Evolutionary conservation across 2,797 vertebrate species (phyloP).

Genomic region (Fistularia commersonii): DNA sequence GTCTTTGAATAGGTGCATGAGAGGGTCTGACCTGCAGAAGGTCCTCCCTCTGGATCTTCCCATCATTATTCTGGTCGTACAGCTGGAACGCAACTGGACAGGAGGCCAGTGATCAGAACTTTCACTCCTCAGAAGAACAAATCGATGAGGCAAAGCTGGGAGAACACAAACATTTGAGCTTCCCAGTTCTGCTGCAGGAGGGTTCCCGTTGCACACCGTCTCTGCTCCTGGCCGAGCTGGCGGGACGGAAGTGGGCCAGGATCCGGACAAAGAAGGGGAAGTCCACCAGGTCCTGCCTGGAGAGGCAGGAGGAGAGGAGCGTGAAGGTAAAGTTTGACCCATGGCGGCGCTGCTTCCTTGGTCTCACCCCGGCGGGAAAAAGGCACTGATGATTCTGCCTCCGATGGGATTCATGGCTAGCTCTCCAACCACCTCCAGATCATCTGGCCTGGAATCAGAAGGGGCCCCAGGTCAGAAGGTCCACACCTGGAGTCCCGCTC

Average conservation of each 20-base stretch:
- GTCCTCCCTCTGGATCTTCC: constrained; percentile 79
- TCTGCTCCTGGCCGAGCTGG: constrained; percentile 35
- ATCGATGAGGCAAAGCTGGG: neutral
- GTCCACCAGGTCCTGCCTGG: constrained; percentile 69
- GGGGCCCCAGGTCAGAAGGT: neutral
- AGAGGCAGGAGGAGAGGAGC: neutral
- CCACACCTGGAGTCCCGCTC: too few species aligned
- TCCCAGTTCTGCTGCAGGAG: constrained; percentile 74
- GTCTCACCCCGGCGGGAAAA: constrained; percentile 73
- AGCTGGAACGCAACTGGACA: constrained; percentile 79
- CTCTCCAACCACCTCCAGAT: constrained; percentile 66
- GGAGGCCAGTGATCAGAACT: too few species aligned
- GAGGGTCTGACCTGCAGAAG: constrained; percentile 74
- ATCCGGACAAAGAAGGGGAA: constrained; percentile 75
- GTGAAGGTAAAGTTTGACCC: too few species aligned
- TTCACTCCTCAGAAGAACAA: neutral
- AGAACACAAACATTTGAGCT: constrained; percentile 74
- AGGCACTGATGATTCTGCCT: constrained; percentile 76
- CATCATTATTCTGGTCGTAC: constrained; percentile 80
- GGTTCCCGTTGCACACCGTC: constrained; percentile 50
- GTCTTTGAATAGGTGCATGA: too few species aligned
- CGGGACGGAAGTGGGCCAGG: constrained; percentile 79
- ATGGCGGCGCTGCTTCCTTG: too few species aligned
- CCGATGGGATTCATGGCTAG: constrained; percentile 77
- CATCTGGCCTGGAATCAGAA: constrained; percentile 58